phyloP scores from a whole-genome alignment of 2,797 vertebrate genomes.

The Arctocebus calabarensis region DNA sequence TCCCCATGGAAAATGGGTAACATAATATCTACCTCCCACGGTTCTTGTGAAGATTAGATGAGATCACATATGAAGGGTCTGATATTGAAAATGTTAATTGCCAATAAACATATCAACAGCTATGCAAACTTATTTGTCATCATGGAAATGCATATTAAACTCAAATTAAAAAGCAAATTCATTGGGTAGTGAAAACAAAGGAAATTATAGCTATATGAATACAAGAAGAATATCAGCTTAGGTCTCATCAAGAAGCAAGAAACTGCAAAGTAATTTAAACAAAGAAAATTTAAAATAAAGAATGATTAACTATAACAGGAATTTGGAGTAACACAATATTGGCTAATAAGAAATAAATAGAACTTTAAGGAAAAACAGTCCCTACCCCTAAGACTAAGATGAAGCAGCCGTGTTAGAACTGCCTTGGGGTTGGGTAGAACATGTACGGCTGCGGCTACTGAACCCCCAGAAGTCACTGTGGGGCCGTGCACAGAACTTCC shows the following conservation, averaged over 20 bases:
- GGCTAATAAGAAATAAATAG: neutral
- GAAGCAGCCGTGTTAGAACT: neutral
- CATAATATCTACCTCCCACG: neutral
- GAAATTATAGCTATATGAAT: neutral
- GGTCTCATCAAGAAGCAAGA: neutral
- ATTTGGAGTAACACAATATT: fast-evolving
- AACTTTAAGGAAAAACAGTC: neutral
- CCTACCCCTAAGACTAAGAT: neutral
- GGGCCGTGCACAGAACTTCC: neutral
- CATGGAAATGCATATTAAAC: neutral
- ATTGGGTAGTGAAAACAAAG: neutral
- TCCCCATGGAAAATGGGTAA: neutral
- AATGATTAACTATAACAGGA: neutral
- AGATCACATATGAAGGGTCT: neutral
- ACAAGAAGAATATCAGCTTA: neutral
- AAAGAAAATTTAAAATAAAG: neutral
- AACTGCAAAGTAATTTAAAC: neutral
- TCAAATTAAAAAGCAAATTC: neutral
- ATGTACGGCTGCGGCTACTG: fast-evolving
- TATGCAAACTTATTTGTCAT: neutral
- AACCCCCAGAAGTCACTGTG: neutral
- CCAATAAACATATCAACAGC: neutral
- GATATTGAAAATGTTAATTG: neutral
- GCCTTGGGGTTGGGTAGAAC: fast-evolving
- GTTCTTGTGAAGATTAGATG: neutral